Percentiles rank a stretch among this genome's conserved stretches.
These are phyloP conservation scores for Leucoma salicis DNA, from an alignment of 2,888 invertebrate species.

Conservation along the genomic window DNA sequence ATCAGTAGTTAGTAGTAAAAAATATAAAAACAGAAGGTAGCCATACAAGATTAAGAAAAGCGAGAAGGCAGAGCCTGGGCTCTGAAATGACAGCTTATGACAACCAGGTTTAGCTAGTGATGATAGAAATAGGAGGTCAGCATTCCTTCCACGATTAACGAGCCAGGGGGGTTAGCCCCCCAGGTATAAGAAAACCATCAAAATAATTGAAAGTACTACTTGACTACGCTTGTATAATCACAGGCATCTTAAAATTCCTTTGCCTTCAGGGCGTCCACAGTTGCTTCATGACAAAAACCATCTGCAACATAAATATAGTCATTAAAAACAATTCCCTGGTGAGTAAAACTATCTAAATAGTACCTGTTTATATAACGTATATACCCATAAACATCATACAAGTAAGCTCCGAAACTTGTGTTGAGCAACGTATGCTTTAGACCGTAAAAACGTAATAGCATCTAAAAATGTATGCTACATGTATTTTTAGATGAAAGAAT, in stretches of 20 bases:
- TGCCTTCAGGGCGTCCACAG: not conserved
- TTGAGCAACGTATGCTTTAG: conserved; percentile 47
- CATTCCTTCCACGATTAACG: too few relatives aligned
- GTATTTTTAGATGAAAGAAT: too few relatives aligned
- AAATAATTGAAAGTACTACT: not conserved
- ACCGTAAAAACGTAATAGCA: conserved; percentile 62
- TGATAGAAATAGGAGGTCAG: too few relatives aligned
- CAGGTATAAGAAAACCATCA: too few relatives aligned
- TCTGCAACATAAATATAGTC: conserved; percentile 24
- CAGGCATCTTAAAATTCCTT: not conserved
- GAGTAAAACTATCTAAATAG: conserved; percentile 25
- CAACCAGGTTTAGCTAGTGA: too few relatives aligned
- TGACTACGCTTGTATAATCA: not conserved
- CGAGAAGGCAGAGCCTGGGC: too few relatives aligned
- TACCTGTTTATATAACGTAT: conserved; percentile 26
- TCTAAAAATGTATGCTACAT: conserved; percentile 30
- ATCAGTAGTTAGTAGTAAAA: too few relatives aligned
- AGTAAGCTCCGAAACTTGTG: conserved; percentile 30
- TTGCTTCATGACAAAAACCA: conserved; percentile 6
- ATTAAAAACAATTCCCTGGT: conserved; percentile 27
- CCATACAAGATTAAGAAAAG: too few relatives aligned
- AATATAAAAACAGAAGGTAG: too few relatives aligned
- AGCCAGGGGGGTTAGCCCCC: too few relatives aligned
- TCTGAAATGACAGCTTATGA: too few relatives aligned
- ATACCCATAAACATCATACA: conserved; percentile 19